Base-by-base conservation (phyloP, 1,140 invertebrate species). In the Pogonomyrmex californicus region DNA sequence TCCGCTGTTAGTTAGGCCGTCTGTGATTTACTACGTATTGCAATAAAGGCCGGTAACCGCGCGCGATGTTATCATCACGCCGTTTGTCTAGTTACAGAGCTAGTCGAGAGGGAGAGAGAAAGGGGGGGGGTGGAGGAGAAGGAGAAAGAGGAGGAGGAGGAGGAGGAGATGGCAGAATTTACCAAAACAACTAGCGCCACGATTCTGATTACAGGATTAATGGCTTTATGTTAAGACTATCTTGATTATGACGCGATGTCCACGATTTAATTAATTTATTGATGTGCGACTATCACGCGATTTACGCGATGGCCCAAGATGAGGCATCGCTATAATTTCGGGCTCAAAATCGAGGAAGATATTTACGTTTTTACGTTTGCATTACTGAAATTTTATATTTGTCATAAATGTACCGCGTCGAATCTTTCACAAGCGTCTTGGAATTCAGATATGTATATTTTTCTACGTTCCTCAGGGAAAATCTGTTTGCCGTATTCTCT, bases 11-110 rank as follows among this genome's bases (percentile, higher is more conserved):
- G 79, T 83, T 75, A 83, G 79, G 79, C 79, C 54, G 47, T 83
- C 41, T 83, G 79, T 83, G 79, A 83, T 83, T 83, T 83, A 83
- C 68, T 83, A 75, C 79, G 79, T 83, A 83, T 83, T 83, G 79
- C 79, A 83, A 83, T 83, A 83, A 83, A 83, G 79, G 79, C 68
- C 68, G 54, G 79, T 83, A 83, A 83, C 68, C 54, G 79, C 47
- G 54, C 47, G 47, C 68, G 79, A 83, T 83, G 79, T 73, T 83
- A 83, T 83, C 78, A 81, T 81, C 54, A 30, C 33, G 41, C 79
- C 79, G 79, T 83, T 83, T 83, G 79, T 83, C 79, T 83, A 83
- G 79, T 83, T 83, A 83, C 79, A 83, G 41, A 73, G 41, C 68
- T 4, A 60, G 17, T 30, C n/a, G 36, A 36, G 63, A 38, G 54